Base-by-base conservation (phyloP, 2,888 invertebrate genomes). In the Diplazon laetatorius region DNA sequence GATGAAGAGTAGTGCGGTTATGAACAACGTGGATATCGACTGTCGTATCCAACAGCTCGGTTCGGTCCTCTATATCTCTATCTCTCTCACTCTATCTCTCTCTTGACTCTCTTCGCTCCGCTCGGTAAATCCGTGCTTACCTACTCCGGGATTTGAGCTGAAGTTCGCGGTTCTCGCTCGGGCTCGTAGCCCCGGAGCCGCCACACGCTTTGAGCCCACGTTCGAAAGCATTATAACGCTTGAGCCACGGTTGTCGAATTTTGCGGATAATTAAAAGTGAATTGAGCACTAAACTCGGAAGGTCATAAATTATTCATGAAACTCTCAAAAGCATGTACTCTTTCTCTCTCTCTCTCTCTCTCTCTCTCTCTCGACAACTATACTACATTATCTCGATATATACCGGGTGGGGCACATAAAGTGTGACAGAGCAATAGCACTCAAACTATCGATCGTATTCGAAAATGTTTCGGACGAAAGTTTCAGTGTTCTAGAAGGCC, bases 241-340 rank as follows among this genome's bases (percentile, higher is more conserved):
- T 1, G 22, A 25, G 42, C 30, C n/a, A 63, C 14, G 14, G 10
- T 48, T 30, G 57, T 69, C 46, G 59, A 8, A 57, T 70, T 39
- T 70, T 39, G 39, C 25, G 70, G 65, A 71, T 76, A 63, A 76
- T 76, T 71, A 76, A 71, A 76, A 76, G 76, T 76, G 59, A 18
- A 65, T 71, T 65, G 50, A 65, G 42, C 50, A 22, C 44, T 18
- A 48, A 62, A 57, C 14, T 20, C 39, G 39, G 37, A 4, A 18
- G 5, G 30, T 9, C 9, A 76, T 76, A 60, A 69, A 70, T 70
- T 44, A 69, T 70, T 42, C 48, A 74, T 68, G 30, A 22, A 22
- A 35, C 10, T 16, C 52, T 22, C 57, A 30, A 37, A 30, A 16
- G 48, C 20, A 14, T 20, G 37, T n/a, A n/a, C n/a, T n/a, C n/a